phyloP scores from a whole-genome alignment of 2,113 vertebrate genomes.

The Otis tarda region DNA sequence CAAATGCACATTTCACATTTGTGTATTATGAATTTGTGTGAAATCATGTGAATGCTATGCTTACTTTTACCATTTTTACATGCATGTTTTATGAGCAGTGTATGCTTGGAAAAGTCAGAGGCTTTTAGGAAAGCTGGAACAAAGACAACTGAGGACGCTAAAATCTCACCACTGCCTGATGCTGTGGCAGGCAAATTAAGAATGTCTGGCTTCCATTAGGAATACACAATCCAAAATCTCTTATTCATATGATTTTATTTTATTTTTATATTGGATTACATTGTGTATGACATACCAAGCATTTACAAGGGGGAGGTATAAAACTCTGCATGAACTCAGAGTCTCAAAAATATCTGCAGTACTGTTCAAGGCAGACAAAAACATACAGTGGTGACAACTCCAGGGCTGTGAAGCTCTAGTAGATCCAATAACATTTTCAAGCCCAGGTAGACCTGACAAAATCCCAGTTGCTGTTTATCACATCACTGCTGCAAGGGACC shows the following conservation, averaged over 20 bases:
- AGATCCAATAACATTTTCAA: not conserved
- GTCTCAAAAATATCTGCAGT: slow-evolving; percentile 6
- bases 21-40: not conserved
- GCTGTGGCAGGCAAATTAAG: slow-evolving; percentile 23
- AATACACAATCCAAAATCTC: slow-evolving; percentile 23
- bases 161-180: slow-evolving; percentile 1
- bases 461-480: not conserved
- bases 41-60: not conserved
- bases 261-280: slow-evolving; percentile 37
- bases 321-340: slow-evolving; percentile 49
- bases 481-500: not conserved
- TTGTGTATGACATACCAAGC: not conserved
- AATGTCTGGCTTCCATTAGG: slow-evolving; percentile 48
- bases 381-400: fast-evolving
- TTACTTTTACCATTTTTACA: not conserved
- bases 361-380: not conserved
- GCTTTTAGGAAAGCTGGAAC: not conserved
- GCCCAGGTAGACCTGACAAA: not conserved
- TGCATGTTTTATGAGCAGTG: not conserved
- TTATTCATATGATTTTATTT: slow-evolving; percentile 27
- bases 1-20: slow-evolving; percentile 2
- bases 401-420: not conserved
- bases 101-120: not conserved
- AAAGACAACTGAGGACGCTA: not conserved
- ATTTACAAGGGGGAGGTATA: slow-evolving; percentile 46